A percentile compares a stretch with the other conserved stretches of the same genome.
phyloP scores from a whole-genome alignment of 2,113 vertebrate species.

The Illadopsis cleaveri region DNA sequence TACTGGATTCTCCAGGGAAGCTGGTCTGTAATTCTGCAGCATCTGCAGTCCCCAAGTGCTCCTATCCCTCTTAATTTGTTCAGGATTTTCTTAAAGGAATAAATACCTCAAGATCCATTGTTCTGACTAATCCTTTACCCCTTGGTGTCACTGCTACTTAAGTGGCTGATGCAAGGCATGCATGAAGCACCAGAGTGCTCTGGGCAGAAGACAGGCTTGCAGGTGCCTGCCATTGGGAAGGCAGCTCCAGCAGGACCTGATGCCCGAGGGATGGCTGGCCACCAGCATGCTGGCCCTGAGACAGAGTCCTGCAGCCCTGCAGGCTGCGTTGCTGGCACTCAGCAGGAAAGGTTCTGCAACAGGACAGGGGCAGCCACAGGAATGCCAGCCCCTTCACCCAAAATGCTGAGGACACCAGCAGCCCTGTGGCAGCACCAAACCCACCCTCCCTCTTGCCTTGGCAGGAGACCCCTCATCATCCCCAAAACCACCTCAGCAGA shows the following conservation, averaged over 20 bases:
- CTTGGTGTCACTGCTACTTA: neutral
- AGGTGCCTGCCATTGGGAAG: accelerated
- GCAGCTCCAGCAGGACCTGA: neutral
- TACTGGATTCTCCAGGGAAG: neutral
- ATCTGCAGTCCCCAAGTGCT: neutral
- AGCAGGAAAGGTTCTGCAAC: neutral
- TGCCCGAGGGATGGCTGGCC: neutral
- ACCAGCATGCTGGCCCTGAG: neutral
- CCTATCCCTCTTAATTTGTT: neutral
- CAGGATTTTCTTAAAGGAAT: neutral
- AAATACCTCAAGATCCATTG: neutral
- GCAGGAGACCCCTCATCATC: neutral
- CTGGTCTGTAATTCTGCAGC: neutral
- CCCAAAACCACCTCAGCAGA: neutral
- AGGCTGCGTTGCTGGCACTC: neutral
- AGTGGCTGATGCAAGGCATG: neutral
- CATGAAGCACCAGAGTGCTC: neutral
- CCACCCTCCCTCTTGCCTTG: neutral
- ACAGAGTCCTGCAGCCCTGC: neutral
- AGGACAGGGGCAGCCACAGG: neutral
- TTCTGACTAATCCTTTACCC: neutral
- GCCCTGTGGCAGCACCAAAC: neutral
- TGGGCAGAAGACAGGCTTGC: neutral
- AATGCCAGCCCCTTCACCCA: neutral
- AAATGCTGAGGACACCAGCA: neutral